Conservation (phyloP, 2,888 invertebrate species). For the Leucozona laternaria region DNA sequence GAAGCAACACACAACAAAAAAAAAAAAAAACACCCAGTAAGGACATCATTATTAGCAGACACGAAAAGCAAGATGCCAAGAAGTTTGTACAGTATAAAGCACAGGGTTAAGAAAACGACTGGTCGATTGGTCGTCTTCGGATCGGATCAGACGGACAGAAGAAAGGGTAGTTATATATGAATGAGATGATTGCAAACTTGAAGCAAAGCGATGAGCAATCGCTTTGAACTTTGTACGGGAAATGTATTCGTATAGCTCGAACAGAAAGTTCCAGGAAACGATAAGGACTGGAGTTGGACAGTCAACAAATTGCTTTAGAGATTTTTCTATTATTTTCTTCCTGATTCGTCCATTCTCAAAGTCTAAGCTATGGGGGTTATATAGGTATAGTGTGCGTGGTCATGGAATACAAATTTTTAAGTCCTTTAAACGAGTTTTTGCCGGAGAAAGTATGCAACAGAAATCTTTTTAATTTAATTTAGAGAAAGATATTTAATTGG, state of each 20-base stretch:
- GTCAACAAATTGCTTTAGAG: conserved; percentile 66
- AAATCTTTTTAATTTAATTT: neutral
- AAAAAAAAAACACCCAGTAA: neutral
- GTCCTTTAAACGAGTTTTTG: neutral
- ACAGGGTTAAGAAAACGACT: conserved; percentile 2
- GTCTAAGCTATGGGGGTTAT: neutral
- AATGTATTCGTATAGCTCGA: conserved; percentile 4
- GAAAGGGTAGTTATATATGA: neutral
- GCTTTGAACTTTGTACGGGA: conserved; percentile 61
- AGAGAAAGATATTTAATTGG: neutral
- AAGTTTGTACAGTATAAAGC: conserved; percentile 36
- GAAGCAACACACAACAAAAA: neutral
- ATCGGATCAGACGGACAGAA: neutral
- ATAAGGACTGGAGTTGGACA: conserved; percentile 67
- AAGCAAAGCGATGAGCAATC: conserved; percentile 58
- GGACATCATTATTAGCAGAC: conserved; percentile 25
- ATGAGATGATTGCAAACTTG: conserved; percentile 12
- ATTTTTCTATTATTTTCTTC: neutral
- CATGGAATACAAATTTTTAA: neutral
- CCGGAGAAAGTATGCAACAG: neutral
- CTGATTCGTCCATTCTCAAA: neutral
- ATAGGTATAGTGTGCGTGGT: neutral
- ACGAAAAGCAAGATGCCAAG: conserved; percentile 48
- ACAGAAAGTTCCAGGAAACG: conserved; percentile 31
- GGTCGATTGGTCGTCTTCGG: neutral